Conservation (phyloP, 2,113 vertebrate species). For the Rhinopithecus roxellana region DNA sequence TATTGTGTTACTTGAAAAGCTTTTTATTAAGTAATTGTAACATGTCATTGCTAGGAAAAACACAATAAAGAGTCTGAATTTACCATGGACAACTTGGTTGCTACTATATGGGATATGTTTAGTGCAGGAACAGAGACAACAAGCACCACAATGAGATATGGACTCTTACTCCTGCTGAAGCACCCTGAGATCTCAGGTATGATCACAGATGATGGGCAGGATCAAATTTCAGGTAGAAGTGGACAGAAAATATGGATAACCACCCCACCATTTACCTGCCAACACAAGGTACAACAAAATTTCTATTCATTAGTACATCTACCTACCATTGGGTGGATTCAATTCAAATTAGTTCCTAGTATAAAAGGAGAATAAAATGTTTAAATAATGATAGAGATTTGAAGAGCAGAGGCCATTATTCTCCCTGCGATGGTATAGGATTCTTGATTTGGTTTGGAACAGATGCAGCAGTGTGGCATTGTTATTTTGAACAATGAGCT, state of each 20-base stretch:
- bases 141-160: conserved; percentile 76
- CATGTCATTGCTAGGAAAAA: conserved; percentile 75
- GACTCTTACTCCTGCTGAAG: conserved; percentile 81
- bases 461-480: too few species aligned
- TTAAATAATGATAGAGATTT: neutral
- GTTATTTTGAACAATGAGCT: neutral
- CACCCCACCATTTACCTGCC: neutral
- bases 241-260: neutral
- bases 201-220: neutral
- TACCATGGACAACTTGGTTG: conserved; percentile 63
- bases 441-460: neutral
- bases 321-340: neutral
- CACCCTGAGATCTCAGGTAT: conserved; percentile 82
- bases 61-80: conserved; percentile 69
- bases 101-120: conserved; percentile 71
- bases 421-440: neutral
- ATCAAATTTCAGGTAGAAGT: neutral
- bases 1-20: neutral
- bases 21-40: neutral
- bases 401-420: neutral
- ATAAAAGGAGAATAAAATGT: neutral
- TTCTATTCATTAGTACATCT: neutral
- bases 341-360: neutral
- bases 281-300: neutral
- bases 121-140: conserved; percentile 81